Base-by-base conservation (phyloP, 2,888 invertebrate species). In the Athalia cordata region DNA sequence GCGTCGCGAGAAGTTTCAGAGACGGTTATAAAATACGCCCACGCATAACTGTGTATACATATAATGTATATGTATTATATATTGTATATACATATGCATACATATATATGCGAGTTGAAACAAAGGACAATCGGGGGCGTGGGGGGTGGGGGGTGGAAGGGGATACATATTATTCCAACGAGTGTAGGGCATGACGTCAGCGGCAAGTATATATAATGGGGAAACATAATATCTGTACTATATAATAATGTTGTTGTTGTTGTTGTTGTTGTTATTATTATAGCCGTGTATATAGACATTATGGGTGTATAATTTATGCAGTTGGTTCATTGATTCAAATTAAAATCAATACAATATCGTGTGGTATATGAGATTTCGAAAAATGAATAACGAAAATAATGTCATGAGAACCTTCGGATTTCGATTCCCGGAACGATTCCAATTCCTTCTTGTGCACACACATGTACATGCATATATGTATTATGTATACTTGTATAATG, bases 361-460 rank as follows among this genome's bases (percentile, higher is more conserved):
- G 50, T n/a, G 77, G 43, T 79, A 68, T 49, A 64, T 68, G 78
- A 29, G 15, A 62, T 5, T 15, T 13, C 4, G 4, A 65, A 13
- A 65, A 47, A 65, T 29, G 29, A 47, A 7, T n/a, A 5, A 68
- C 29, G 29, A 5, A 50, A 55, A 29, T 29, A 29, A 29, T 29
- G 29, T 29, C 29, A 29, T 29, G 29, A 29, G 29, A 29, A 29
- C 29, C 43, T 43, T 68, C 43, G 52, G 68, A 1, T 52, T 68
- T 72, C 13, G 47, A 59, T 72, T 72, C 72, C 11, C 43, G 72
- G 72, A 72, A 72, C 72, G 59, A 72, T 72, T 72, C 45, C n/a
- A 68, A 7, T 67, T 67, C 15, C 45, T 47, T 11, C 59, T 72
- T 61, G 57, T n/a, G 3, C 8, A 62, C 5, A 15, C n/a, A n/a